phyloP scores from a whole-genome alignment of 2,888 invertebrate genomes.

The Athripsodes cinereus region DNA sequence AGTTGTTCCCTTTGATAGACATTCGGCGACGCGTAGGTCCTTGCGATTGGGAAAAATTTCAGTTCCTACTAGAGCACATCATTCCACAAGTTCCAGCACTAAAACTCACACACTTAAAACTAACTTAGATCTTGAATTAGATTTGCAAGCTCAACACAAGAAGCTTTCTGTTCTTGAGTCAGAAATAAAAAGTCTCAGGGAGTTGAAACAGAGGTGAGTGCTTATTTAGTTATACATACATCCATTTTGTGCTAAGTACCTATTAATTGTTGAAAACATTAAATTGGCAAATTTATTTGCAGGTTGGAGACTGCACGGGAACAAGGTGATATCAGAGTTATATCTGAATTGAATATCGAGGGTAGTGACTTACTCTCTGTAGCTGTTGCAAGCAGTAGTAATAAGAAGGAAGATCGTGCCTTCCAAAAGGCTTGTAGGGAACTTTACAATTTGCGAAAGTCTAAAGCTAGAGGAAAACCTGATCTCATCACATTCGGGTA shows the following conservation, averaged over 20 bases:
- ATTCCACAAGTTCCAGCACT: conserved; percentile 29
- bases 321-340: conserved; percentile 70
- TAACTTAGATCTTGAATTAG: conserved; percentile 86
- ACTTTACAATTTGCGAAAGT: conserved; percentile 83
- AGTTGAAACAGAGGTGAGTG: conserved; percentile 63
- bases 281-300: too few species aligned
- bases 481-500: conserved; percentile 90
- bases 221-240: too few species aligned
- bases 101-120: conserved; percentile 66
- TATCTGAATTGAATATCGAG: conserved; percentile 81
- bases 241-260: too few species aligned
- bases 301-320: conserved; percentile 79
- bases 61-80: conserved; percentile 30
- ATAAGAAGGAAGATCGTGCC: conserved; percentile 66
- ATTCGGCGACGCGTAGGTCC: conserved; percentile 85
- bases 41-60: conserved; percentile 67
- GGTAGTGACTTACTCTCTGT: conserved; percentile 67
- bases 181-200: conserved; percentile 75
- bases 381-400: conserved; percentile 50
- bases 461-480: conserved; percentile 80
- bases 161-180: conserved; percentile 75
- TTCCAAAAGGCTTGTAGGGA: conserved; percentile 85
- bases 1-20: conserved; percentile 81
- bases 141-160: conserved; percentile 87
- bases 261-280: too few species aligned